These are phyloP conservation scores for Cydia fagiglandana DNA, from an alignment of 1,140 invertebrate species.

Conservation along the genomic window DNA sequence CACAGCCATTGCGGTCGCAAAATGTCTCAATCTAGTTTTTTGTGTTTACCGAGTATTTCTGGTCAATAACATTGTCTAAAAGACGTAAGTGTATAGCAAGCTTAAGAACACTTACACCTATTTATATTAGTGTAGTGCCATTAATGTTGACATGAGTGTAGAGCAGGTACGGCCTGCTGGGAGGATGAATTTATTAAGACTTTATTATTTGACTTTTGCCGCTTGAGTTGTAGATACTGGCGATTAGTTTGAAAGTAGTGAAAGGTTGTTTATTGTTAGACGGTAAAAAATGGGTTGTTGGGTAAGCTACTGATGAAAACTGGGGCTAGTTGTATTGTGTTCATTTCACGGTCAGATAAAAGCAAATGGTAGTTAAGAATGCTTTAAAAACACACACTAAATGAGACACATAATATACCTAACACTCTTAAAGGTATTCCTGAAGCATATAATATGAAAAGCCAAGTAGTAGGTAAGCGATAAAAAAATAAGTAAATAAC, in stretches of 20 bases:
- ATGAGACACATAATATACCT: too few species aligned
- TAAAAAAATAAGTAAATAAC: not conserved
- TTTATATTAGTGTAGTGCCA: not conserved
- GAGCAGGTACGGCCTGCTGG: slow-evolving; percentile 58
- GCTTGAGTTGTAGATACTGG: slow-evolving; percentile 17
- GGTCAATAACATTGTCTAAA: not conserved
- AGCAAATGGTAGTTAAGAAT: too few species aligned
- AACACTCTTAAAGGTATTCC: too few species aligned
- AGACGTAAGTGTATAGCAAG: not conserved
- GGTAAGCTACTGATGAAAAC: not conserved
- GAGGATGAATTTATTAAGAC: slow-evolving; percentile 58
- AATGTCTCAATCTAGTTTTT: slow-evolving; percentile 64
- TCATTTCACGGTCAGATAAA: not conserved
- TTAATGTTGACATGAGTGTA: slow-evolving; percentile 7
- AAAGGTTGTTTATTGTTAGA: slow-evolving; percentile 13
- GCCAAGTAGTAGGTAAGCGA: too few species aligned
- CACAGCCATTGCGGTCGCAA: slow-evolving; percentile 69
- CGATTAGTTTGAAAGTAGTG: slow-evolving; percentile 19
- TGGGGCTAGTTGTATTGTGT: not conserved
- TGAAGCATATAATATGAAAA: too few species aligned
- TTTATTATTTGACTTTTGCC: slow-evolving; percentile 36
- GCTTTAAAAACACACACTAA: too few species aligned
- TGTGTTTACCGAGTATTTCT: slow-evolving; percentile 14
- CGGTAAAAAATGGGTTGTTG: not conserved
- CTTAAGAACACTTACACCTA: not conserved